Evolutionary conservation across 2,888 invertebrate species (phyloP), one percentile per base, ranked within the genome.

Genomic region (Thera obeliscata): DNA sequence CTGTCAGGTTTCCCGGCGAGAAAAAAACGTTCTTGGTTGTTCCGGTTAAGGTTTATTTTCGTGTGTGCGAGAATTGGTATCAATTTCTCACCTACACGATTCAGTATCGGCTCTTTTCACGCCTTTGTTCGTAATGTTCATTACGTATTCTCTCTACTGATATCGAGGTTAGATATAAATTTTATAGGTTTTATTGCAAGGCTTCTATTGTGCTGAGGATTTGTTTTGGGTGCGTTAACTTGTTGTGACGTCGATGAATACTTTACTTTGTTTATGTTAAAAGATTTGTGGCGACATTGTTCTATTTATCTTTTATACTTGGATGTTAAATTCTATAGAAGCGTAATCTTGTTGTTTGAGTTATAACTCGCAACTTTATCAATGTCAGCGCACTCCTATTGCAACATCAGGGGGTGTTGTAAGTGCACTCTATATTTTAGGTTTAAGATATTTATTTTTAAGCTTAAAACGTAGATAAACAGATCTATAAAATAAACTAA

Each of bases 121-220:
- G 86, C 85, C 85, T 89, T 90, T 89, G 89, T 89, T 90, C 87
- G 85, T 90, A 90, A 91, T 91, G 89, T 89, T 90, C 90, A 91
- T 91, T 91, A 90, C 84, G 88, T 89, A 90, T 91, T 91, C 90
- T 83, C 86, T 89, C 85, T 85, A 85, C 87, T 86, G 87, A 87
- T 89, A 88, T 89, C 81, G 88, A 81, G 85, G 85, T 84, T 84
- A 85, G 86, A 88, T 89, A 90, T 90, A 89, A 83, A 88, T 87
- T 87, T 87, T 88, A 87, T 88, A 87, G 86, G 84, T 89, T 89
- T 87, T 87, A 87, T 86, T 85, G 86, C 80, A 62, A 68, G 81
- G 78, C 81, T 77, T 78, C 79, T 84, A 82, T 86, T 86, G 85
- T 86, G 81, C 74, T 78, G 72, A 66, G 83, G 85, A 85, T 87